Evolutionary conservation across 2,113 vertebrate species (phyloP).

Genomic region (Ploceus nigricollis): DNA sequence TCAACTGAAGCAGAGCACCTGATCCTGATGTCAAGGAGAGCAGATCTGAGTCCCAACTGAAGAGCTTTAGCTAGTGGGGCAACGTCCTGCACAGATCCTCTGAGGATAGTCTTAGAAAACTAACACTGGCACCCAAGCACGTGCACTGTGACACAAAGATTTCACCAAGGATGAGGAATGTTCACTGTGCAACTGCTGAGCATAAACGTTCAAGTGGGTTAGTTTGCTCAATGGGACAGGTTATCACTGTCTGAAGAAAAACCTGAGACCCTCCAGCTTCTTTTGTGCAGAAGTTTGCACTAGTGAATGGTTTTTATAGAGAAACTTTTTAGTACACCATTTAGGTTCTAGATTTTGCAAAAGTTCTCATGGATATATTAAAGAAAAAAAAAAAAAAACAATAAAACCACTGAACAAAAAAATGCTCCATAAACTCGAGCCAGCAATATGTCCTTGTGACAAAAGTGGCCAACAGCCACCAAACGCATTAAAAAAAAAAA

Average conservation of each 20-base stretch:
- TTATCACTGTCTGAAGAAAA: not conserved
- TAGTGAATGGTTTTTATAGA: not conserved
- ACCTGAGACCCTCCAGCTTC: not conserved
- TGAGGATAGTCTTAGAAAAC: not conserved
- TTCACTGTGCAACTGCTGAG: not conserved
- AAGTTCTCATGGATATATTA: not conserved
- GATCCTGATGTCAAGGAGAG: not conserved
- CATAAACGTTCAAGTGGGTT: not conserved
- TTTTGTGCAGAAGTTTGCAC: not conserved
- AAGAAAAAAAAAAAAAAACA: not conserved
- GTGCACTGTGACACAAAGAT: not conserved
- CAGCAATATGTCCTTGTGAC: not conserved
- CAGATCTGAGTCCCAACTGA: not conserved
- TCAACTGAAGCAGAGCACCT: constrained; percentile 36
- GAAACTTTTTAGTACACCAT: not conserved
- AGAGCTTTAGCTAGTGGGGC: not conserved
- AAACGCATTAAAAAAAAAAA: not conserved
- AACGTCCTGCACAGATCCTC: not conserved
- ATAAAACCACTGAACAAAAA: not conserved
- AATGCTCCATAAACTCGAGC: accelerated
- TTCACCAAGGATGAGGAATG: not conserved
- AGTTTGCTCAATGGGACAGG: not conserved
- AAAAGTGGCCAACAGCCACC: not conserved
- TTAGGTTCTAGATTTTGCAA: not conserved
- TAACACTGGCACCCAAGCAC: not conserved